A percentile compares a stretch with the other conserved stretches of the same genome.
phyloP scores from a whole-genome alignment of 2,113 vertebrate species.

The Cyanoderma ruficeps region DNA sequence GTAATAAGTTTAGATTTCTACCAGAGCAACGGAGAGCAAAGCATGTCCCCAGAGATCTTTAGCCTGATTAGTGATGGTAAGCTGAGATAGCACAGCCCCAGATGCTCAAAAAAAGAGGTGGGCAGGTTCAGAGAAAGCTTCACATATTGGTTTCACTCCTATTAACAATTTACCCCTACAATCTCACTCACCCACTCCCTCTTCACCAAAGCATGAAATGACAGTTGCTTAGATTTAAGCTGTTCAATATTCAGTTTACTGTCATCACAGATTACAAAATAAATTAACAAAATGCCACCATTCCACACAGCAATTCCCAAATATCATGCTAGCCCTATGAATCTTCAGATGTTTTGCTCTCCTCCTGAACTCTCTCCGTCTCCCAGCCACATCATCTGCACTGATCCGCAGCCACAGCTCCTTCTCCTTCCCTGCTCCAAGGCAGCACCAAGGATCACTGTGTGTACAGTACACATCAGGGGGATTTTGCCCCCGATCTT shows the following conservation, averaged over 20 bases:
- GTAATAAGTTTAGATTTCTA: background rate
- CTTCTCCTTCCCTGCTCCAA: background rate
- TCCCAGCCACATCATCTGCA: background rate
- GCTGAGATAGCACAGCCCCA: background rate
- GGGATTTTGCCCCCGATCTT: background rate
- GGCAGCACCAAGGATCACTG: background rate
- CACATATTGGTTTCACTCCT: constrained; percentile 28
- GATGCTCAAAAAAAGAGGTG: background rate
- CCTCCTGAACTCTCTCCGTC: background rate
- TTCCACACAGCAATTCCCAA: background rate
- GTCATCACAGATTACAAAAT: constrained; percentile 26
- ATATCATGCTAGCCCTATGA: background rate
- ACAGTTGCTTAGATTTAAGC: constrained; percentile 36
- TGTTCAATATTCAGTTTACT: constrained; percentile 28
- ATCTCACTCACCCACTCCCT: constrained; percentile 39
- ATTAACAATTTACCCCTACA: constrained; percentile 49
- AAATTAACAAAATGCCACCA: constrained; percentile 4
- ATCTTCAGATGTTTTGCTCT: background rate
- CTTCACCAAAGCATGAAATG: constrained; percentile 38
- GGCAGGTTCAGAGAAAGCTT: constrained; percentile 32
- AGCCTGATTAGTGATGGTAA: background rate
- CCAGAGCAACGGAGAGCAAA: background rate
- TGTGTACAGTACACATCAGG: background rate
- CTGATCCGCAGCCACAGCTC: background rate
- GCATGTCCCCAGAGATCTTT: background rate